A percentile compares a stretch with the other conserved stretches of the same genome.
Conservation (phyloP, 2,113 vertebrate species). For the Hypomesus transpacificus region DNA sequence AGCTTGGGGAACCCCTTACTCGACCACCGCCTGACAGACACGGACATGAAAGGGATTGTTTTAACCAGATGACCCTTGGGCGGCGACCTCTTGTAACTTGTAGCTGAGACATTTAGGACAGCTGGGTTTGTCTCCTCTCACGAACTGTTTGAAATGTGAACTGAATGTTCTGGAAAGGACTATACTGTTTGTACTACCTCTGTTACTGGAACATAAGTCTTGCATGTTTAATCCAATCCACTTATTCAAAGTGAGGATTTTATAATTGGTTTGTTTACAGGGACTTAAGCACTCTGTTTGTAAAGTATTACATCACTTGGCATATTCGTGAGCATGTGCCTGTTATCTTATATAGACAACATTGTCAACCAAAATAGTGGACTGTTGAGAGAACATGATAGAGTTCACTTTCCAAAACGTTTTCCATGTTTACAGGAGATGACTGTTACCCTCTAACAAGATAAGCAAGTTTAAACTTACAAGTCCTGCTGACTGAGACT, state of each 20-base stretch:
- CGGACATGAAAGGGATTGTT: slow-evolving; percentile 26
- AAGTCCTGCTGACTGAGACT: not conserved
- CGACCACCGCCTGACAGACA: not conserved
- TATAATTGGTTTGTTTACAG: not conserved
- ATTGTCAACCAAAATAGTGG: not conserved
- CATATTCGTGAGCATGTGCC: not conserved
- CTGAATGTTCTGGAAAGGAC: slow-evolving; percentile 17
- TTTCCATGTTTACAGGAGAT: not conserved
- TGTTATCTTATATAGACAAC: not conserved
- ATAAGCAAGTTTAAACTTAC: no score
- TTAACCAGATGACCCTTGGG: slow-evolving; percentile 26
- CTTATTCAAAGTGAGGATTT: not conserved
- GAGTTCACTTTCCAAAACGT: not conserved
- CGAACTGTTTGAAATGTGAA: slow-evolving; percentile 32
- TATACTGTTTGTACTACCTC: slow-evolving; percentile 3
- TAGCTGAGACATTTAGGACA: slow-evolving; percentile 24
- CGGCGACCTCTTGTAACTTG: slow-evolving; percentile 31
- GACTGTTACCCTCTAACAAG: no score
- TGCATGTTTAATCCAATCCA: not conserved
- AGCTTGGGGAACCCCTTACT: slow-evolving; percentile 4
- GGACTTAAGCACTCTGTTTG: not conserved
- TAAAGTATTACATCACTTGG: not conserved
- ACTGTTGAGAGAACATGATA: not conserved
- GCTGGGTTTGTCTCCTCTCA: slow-evolving; percentile 30
- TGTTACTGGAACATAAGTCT: not conserved